These are phyloP conservation scores for Lampris incognitus DNA, from an alignment of 2,113 vertebrate species.

Conservation along the genomic window DNA sequence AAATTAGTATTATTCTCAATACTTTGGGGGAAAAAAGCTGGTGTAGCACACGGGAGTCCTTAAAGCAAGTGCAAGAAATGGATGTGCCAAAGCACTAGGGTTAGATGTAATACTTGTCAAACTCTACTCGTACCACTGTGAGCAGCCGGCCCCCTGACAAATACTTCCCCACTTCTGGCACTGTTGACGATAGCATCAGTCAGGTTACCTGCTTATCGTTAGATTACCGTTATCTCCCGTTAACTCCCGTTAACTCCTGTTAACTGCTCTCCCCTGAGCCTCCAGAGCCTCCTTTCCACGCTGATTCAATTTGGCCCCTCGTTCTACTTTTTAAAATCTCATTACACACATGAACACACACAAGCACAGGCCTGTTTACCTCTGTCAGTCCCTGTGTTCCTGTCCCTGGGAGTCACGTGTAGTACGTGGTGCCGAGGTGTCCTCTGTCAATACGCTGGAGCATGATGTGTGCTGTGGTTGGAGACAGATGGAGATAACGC, in stretches of 20 bases:
- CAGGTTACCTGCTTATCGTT: constrained; percentile 52
- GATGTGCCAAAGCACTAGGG: background rate
- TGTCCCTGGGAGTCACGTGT: constrained; percentile 42
- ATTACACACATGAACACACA: constrained; percentile 42
- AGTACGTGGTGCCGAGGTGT: constrained; percentile 44
- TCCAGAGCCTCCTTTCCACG: constrained; percentile 37
- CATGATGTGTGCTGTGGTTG: constrained; percentile 41
- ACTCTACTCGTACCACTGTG: constrained; percentile 3
- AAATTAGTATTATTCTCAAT: background rate
- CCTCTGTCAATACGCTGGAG: constrained; percentile 13
- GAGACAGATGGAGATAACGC: constrained; percentile 11
- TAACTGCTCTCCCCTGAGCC: constrained; percentile 17
- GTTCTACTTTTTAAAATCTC: constrained; percentile 65
- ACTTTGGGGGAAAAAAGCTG: background rate
- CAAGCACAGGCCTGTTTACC: constrained; percentile 46
- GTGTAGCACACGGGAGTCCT: background rate
- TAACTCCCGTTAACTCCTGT: constrained; percentile 43
- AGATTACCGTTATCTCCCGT: constrained; percentile 3
- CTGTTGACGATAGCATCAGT: constrained; percentile 57
- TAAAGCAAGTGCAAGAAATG: background rate
- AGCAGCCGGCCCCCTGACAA: constrained; percentile 12
- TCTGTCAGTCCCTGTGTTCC: constrained; percentile 31
- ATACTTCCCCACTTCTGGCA: constrained; percentile 1
- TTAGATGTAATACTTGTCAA: background rate
- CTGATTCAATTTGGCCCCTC: constrained; percentile 64